phyloP scores from a whole-genome alignment of 2,113 vertebrate genomes.

The Otis tarda region DNA sequence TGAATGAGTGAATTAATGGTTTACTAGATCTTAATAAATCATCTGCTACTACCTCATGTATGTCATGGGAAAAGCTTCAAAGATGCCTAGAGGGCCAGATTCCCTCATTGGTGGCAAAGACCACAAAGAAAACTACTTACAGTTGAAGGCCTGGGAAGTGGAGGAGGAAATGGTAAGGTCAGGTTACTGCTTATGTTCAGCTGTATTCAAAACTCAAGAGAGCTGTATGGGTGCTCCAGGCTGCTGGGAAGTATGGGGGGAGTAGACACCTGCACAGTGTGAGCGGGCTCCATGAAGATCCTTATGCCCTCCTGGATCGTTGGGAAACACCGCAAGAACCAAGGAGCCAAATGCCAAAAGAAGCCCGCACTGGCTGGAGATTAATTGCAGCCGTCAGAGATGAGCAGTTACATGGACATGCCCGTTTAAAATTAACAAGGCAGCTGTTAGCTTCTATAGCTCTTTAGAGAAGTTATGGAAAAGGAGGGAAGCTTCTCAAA shows the following conservation, averaged over 20 bases:
- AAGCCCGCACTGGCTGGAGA: background rate
- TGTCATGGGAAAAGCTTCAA: slow-evolving; percentile 5
- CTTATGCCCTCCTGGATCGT: background rate
- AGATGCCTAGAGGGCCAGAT: background rate
- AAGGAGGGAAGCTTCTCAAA: background rate
- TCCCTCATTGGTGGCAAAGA: background rate
- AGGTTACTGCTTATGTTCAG: background rate
- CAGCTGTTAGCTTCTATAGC: slow-evolving; percentile 34
- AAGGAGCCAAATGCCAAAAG: background rate
- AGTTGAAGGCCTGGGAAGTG: background rate
- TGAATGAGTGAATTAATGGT: slow-evolving; percentile 3
- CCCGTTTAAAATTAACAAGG: slow-evolving; percentile 52
- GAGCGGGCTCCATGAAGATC: background rate
- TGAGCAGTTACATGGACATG: slow-evolving; percentile 43
- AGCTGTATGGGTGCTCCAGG: background rate
- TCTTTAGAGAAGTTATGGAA: slow-evolving; percentile 23
- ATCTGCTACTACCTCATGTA: slow-evolving; percentile 11
- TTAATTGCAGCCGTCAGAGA: slow-evolving; percentile 62
- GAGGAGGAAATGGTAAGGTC: slow-evolving; percentile 22
- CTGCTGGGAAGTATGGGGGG: background rate
- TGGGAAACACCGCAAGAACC: background rate
- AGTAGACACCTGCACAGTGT: background rate
- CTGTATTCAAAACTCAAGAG: background rate
- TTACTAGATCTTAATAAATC: slow-evolving; percentile 47
- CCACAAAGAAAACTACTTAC: background rate